Evolutionary conservation across 2,797 vertebrate genomes (phyloP), one percentile per base, ranked within the genome.

Genomic region (Siniperca undulata): DNA sequence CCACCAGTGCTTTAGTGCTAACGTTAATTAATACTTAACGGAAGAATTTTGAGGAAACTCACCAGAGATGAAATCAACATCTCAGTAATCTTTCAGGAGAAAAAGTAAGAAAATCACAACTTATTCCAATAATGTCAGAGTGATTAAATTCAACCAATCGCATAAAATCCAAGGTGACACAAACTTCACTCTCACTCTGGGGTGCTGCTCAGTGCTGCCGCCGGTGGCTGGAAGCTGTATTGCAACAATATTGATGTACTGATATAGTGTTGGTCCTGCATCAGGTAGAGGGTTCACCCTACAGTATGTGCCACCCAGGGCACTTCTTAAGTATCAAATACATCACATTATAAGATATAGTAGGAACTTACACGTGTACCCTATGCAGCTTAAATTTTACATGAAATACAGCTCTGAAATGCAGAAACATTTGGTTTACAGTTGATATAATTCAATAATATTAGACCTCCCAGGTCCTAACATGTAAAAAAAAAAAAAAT

Each of bases 131-230:
- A 36, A 8, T 0, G 9, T 24, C 30, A 7, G 3, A 24, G 10
- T 48, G 8, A 36, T 22, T 46, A 3, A 44, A 8, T 1, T 55
- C 16, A 42, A 48, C 64, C 50, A 69, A 22, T 16, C 3, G 16
- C 6, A 7, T 24, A 1, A n/a, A 11, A 2, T 48, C 30, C 42
- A 13, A 10, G 7, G 16, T 40, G 36, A 38, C 7, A 6, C 11
- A 1, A 3, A 2, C 20, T 40, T 16, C 0, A 17, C 46, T 22
- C 7, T 3, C 19, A 17, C 8, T 0, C 0, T 22, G 22, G 4
- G 14, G 17, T 1, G n/a, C 30, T 58, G 56, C 60, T 66, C 16
- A 16, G 11, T 75, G 70, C 77, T 75, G 80, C 83, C 52, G 0
- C 77, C 2, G 0, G 58, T 75, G 80, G 19, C 50, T 13, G 61